Evolutionary conservation across 1,140 invertebrate genomes (phyloP).

Genomic region (Bombus vancouverensis): DNA sequence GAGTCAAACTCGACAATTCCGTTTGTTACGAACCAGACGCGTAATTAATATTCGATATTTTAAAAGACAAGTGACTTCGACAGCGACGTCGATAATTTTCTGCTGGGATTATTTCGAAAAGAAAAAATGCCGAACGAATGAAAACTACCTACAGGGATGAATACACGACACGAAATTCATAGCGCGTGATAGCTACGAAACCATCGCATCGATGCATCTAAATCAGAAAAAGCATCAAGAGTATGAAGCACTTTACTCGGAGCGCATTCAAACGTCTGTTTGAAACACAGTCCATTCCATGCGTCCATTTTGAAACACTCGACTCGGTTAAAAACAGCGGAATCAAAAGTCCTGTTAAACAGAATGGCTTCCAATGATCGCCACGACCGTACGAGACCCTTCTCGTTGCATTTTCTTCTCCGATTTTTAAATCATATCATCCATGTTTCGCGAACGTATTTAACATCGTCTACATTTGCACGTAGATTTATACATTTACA

Average conservation of each 20-base stretch:
- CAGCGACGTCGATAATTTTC: background rate
- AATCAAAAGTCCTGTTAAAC: background rate
- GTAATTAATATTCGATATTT: background rate
- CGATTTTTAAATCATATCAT: background rate
- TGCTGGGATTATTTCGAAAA: background rate
- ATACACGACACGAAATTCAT: background rate
- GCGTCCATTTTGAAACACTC: background rate
- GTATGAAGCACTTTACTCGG: conserved; percentile 4
- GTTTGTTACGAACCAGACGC: no score
- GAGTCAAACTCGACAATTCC: no score
- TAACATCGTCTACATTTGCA: background rate
- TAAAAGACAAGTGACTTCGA: no score
- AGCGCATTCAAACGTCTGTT: conserved; percentile 3
- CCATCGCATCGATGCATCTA: background rate
- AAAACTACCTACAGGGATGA: background rate
- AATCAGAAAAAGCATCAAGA: conserved; percentile 1
- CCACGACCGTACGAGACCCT: background rate
- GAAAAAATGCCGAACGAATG: background rate
- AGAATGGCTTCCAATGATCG: background rate
- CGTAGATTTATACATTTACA: no score
- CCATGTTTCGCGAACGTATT: background rate
- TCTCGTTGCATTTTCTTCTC: background rate
- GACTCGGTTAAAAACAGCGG: conserved; percentile 9
- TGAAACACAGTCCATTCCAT: conserved; percentile 7
- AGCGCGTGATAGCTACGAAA: background rate